Conservation (phyloP, 2,888 invertebrate species). For the Dryomyza anilis region DNA sequence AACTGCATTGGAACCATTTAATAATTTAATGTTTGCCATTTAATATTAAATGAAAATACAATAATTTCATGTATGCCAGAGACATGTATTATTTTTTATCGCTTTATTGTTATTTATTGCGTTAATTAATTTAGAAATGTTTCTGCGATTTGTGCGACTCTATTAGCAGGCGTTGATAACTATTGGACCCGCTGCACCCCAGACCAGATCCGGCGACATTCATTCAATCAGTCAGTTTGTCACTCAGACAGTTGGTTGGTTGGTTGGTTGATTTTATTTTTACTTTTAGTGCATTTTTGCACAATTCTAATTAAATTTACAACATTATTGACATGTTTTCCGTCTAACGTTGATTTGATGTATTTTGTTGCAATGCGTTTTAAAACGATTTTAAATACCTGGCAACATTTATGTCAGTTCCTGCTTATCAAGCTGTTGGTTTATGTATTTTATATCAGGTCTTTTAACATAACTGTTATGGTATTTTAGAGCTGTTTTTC, state of each 20-base stretch:
- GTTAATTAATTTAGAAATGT: constrained; percentile 4
- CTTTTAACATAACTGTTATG: too few species aligned
- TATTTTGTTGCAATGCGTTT: not conserved
- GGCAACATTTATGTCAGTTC: too few species aligned
- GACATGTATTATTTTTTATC: not conserved
- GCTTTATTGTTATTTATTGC: constrained; percentile 1
- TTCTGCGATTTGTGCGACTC: constrained; percentile 10
- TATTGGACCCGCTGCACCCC: not conserved
- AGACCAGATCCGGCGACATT: not conserved
- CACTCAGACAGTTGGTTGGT: constrained; percentile 19
- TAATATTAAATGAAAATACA: not conserved
- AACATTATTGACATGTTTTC: constrained; percentile 15
- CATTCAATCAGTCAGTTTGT: constrained; percentile 20
- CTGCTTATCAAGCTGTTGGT: too few species aligned
- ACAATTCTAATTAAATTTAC: constrained; percentile 14
- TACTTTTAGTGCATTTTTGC: too few species aligned
- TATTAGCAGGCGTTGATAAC: not conserved
- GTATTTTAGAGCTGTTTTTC: too few species aligned
- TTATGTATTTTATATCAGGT: too few species aligned
- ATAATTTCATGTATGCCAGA: not conserved
- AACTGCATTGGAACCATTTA: not conserved
- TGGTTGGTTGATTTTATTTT: constrained; percentile 2
- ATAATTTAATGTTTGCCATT: constrained; percentile 8
- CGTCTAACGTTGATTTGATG: not conserved
- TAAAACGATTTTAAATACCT: not conserved